Evolutionary conservation across 2,888 invertebrate species (phyloP).

Genomic region (Ctena decussata): DNA sequence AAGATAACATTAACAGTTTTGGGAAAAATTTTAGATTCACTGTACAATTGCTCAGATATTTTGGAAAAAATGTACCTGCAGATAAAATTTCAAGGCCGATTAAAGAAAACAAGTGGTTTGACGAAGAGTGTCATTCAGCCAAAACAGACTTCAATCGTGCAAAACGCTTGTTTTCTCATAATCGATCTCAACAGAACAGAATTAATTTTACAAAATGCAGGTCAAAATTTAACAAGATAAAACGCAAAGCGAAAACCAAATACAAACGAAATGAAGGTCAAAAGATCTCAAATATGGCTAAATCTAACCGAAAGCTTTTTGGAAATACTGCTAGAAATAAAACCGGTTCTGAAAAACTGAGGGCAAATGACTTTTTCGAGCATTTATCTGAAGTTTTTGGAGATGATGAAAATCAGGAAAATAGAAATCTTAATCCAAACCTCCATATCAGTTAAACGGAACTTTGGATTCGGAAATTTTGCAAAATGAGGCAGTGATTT

Average conservation of each 20-base stretch:
- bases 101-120: too few relatives aligned
- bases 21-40: too few relatives aligned
- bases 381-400: background rate
- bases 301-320: background rate
- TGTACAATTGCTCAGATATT: too few relatives aligned
- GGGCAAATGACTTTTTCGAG: background rate
- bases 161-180: background rate
- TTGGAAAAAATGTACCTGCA: too few relatives aligned
- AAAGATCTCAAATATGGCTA: background rate
- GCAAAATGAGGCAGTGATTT: too few relatives aligned
- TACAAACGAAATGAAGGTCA: background rate
- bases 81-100: too few relatives aligned
- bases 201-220: background rate
- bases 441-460: background rate
- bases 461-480: background rate
- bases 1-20: background rate
- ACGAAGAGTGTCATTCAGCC: too few relatives aligned
- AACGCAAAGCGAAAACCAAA: background rate
- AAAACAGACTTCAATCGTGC: background rate
- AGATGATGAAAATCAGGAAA: background rate
- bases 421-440: background rate
- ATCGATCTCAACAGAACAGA: background rate
- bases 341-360: background rate
- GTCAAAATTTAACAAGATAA: background rate
- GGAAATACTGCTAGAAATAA: background rate